Percentiles rank a stretch among this genome's conserved stretches.
phyloP scores from a whole-genome alignment of 2,888 invertebrate species.

The Aleiodes leptofemur region DNA sequence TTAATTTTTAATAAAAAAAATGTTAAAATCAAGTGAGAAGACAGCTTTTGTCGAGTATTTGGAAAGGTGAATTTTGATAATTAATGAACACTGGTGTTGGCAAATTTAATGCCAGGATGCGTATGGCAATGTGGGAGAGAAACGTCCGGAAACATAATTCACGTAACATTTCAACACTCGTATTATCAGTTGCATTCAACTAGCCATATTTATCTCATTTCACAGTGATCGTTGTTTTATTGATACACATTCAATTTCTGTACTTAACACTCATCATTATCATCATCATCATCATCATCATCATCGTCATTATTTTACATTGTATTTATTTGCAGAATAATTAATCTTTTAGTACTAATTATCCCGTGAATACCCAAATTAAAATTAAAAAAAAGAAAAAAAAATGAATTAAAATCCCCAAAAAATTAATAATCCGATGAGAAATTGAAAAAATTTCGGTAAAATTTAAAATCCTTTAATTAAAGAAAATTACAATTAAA shows the following conservation, averaged over 20 bases:
- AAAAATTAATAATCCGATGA: too few species aligned
- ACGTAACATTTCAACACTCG: constrained; percentile 67
- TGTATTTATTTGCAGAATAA: too few species aligned
- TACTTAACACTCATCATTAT: constrained; percentile 5
- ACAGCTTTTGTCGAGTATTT: constrained; percentile 35
- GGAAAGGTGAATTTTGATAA: constrained; percentile 24
- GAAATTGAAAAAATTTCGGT: too few species aligned
- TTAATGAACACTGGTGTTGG: constrained; percentile 50
- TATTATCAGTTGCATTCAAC: constrained; percentile 71
- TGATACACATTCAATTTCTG: constrained; percentile 56
- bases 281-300: too few species aligned
- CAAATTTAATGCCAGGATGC: constrained; percentile 68
- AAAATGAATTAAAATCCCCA: too few species aligned
- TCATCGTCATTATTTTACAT: too few species aligned
- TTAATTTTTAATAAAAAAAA: constrained; percentile 14
- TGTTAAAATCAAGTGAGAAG: constrained; percentile 17
- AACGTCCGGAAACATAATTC: constrained; percentile 68
- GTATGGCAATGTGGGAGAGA: constrained; percentile 61
- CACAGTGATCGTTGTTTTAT: constrained; percentile 67
- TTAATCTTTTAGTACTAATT: too few species aligned
- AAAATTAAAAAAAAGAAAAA: too few species aligned
- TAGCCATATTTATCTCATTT: constrained; percentile 72
- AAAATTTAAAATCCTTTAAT: too few species aligned
- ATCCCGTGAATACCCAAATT: too few species aligned
- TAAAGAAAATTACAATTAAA: too few species aligned